Evolutionary conservation across 2,797 vertebrate species (phyloP).

Genomic region (Synaphobranchus kaupii): DNA sequence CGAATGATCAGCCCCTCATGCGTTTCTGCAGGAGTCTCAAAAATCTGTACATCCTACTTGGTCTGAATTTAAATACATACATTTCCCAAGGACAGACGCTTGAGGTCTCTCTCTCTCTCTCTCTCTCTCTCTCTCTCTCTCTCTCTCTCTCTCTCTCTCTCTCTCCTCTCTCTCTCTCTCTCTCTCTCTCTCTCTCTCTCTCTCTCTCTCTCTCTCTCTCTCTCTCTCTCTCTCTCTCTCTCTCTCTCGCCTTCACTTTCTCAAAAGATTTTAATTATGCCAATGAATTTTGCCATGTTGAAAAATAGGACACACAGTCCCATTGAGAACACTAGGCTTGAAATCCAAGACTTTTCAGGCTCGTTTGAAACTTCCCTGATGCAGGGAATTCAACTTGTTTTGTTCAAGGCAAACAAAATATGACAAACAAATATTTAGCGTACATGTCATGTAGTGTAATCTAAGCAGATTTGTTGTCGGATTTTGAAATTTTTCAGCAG

Average conservation of each 20-base stretch:
- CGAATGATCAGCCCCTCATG: conserved; percentile 23
- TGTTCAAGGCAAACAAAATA: conserved; percentile 1
- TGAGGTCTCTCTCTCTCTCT: neutral
- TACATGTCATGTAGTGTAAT: neutral
- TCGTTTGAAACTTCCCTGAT: neutral
- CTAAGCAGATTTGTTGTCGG: neutral
- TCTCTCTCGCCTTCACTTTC: neutral
- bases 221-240: neutral
- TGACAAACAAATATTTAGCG: neutral
- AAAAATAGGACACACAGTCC: neutral
- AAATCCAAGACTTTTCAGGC: neutral
- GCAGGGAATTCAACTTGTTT: neutral
- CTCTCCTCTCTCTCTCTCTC: neutral
- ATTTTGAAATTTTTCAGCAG: conserved; percentile 4
- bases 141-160: neutral
- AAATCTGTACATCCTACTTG: conserved; percentile 17
- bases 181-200: neutral
- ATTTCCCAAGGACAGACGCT: conserved; percentile 14
- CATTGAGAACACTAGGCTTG: neutral
- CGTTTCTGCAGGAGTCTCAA: neutral
- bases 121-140: neutral
- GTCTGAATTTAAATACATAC: conserved; percentile 25
- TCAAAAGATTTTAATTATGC: neutral
- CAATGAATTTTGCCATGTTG: neutral
- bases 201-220: neutral